Evolutionary conservation across 2,888 invertebrate species (phyloP).

Genomic region (Tineola bisselliella): DNA sequence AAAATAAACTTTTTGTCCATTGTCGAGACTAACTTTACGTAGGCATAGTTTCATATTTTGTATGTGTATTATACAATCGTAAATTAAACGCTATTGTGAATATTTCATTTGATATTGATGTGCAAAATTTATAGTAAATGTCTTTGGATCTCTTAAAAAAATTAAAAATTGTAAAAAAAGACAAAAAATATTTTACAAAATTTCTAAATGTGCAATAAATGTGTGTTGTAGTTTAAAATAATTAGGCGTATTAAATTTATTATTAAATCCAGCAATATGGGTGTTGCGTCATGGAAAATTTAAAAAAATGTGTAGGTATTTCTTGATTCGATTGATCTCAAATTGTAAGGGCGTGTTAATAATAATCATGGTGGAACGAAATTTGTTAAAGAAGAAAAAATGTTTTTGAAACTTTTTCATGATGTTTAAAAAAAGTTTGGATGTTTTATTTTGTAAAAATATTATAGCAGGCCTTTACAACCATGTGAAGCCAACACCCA

Average conservation of each 20-base stretch:
- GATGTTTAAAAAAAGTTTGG: not conserved
- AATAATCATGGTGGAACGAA: not conserved
- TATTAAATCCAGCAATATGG: constrained; percentile 35
- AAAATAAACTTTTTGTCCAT: constrained; percentile 50
- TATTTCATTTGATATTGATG: constrained; percentile 64
- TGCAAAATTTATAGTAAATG: constrained; percentile 65
- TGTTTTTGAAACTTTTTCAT: not conserved
- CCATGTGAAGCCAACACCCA: constrained; percentile 20
- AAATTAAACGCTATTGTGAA: constrained; percentile 64
- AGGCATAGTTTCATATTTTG: constrained; percentile 65
- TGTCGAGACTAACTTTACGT: constrained; percentile 54
- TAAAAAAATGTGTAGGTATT: not conserved
- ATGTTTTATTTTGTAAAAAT: not conserved
- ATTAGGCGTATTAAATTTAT: constrained; percentile 60
- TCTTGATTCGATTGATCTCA: constrained; percentile 6
- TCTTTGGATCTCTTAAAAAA: constrained; percentile 54
- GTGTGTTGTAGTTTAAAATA: constrained; percentile 67
- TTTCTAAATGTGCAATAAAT: constrained; percentile 70
- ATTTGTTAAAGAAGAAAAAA: not conserved
- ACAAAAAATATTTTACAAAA: constrained; percentile 65
- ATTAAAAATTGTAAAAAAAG: constrained; percentile 65
- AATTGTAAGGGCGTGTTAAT: not conserved
- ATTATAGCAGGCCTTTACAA: not conserved
- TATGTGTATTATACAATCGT: constrained; percentile 62
- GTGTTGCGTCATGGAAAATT: constrained; percentile 20